These are phyloP conservation scores for Sminthopsis crassicaudata DNA, from an alignment of 2,113 vertebrate species.

Conservation along the genomic window DNA sequence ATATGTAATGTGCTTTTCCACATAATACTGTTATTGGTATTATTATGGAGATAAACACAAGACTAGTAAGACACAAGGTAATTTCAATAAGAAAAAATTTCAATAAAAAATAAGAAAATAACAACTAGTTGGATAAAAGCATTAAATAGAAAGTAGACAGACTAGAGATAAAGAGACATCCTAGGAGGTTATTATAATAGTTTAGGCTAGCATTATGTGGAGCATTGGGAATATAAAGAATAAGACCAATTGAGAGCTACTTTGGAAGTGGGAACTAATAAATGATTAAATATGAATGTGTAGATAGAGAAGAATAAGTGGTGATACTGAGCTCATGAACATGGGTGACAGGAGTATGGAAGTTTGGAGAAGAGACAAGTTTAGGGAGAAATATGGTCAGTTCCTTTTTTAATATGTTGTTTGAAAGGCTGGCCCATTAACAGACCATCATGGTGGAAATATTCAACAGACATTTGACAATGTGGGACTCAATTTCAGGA, in stretches of 20 bases:
- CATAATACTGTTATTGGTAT: neutral
- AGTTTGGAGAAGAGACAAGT: neutral
- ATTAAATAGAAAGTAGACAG: neutral
- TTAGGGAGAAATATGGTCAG: neutral
- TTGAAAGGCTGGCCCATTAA: neutral
- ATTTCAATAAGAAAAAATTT: neutral
- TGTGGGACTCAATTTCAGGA: neutral
- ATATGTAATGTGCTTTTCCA: neutral
- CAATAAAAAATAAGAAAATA: no score
- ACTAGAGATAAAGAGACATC: neutral
- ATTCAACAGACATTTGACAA: neutral
- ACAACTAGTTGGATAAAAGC: neutral
- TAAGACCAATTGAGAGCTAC: neutral
- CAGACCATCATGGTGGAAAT: neutral
- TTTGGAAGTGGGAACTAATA: neutral
- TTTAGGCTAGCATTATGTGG: neutral
- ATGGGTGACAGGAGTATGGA: neutral
- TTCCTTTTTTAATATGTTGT: neutral
- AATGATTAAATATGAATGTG: neutral
- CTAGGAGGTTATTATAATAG: neutral
- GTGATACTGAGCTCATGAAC: neutral
- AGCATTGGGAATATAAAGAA: neutral
- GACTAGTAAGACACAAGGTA: neutral
- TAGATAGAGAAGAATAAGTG: neutral
- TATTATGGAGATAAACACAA: neutral